These are phyloP conservation scores for Sesamia inferens DNA, from an alignment of 2,888 invertebrate genomes.

Conservation along the genomic window DNA sequence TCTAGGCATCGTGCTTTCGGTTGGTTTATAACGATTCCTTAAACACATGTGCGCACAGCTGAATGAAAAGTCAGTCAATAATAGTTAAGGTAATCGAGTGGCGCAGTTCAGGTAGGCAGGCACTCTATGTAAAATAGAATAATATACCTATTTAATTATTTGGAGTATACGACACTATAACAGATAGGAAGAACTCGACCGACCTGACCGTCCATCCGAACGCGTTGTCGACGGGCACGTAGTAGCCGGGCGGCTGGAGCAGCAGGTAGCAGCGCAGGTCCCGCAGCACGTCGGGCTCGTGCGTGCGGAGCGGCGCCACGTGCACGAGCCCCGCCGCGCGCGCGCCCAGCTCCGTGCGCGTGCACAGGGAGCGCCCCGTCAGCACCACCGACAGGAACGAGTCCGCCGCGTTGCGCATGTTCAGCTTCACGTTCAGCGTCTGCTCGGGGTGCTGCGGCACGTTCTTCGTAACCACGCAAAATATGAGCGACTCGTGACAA, in stretches of 20 bases:
- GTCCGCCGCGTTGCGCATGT: slow-evolving; percentile 57
- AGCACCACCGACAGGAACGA: slow-evolving; percentile 64
- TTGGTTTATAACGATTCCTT: too few species aligned
- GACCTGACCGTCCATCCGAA: slow-evolving; percentile 84
- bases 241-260: slow-evolving; percentile 78
- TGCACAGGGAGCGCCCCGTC: slow-evolving; percentile 66
- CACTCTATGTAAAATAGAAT: neutral
- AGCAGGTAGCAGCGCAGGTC: slow-evolving; percentile 78
- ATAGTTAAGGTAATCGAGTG: too few species aligned
- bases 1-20: too few species aligned
- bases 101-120: neutral
- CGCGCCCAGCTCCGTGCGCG: slow-evolving; percentile 3
- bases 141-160: neutral
- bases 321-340: slow-evolving; percentile 32
- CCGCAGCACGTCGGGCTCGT: slow-evolving; percentile 53
- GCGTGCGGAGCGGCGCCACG: slow-evolving; percentile 64
- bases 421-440: slow-evolving; percentile 74
- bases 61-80: too few species aligned
- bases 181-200: slow-evolving; percentile 3
- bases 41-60: too few species aligned
- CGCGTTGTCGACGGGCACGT: slow-evolving; percentile 81
- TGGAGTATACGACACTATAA: neutral
- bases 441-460: slow-evolving; percentile 67
- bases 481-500: slow-evolving; percentile 70
- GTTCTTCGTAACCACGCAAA: slow-evolving; percentile 82